Conservation (phyloP, 2,797 vertebrate genomes). For the Echeneis naucrates region DNA sequence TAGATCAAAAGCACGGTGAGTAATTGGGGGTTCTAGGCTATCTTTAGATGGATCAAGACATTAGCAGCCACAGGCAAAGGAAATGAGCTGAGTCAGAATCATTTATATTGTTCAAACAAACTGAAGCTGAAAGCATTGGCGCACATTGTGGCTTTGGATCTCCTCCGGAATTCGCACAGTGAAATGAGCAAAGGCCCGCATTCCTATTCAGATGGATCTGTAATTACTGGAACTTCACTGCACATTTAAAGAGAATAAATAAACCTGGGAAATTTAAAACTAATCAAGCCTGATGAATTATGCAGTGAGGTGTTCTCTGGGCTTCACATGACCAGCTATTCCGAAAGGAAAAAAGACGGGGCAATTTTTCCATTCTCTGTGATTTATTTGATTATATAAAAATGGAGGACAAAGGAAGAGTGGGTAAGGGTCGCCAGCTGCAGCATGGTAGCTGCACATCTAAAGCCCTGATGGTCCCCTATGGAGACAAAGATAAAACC, state of each 20-base stretch:
- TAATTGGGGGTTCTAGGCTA: constrained; percentile 77
- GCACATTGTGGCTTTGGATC: constrained; percentile 43
- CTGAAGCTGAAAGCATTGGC: constrained; percentile 74
- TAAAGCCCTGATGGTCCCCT: constrained; percentile 60
- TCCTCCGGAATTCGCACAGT: constrained; percentile 56
- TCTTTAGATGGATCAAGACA: constrained; percentile 78
- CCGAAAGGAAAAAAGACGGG: constrained; percentile 40
- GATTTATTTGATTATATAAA: constrained; percentile 87
- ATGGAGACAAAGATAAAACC: constrained; percentile 70
- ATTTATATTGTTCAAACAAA: constrained; percentile 82
- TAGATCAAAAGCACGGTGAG: constrained; percentile 72
- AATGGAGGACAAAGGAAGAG: constrained; percentile 76
- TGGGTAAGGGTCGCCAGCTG: constrained; percentile 73
- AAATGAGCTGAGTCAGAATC: constrained; percentile 78
- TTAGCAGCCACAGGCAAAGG: constrained; percentile 73
- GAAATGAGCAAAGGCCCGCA: constrained; percentile 60
- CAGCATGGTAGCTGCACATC: constrained; percentile 55
- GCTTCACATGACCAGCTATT: constrained; percentile 74
- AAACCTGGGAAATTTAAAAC: constrained; percentile 80
- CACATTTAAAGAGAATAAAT: constrained; percentile 76
- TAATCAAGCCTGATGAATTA: constrained; percentile 85
- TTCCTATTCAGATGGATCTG: constrained; percentile 54
- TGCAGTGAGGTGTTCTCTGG: constrained; percentile 71
- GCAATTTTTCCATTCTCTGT: constrained; percentile 71
- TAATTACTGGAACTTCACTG: constrained; percentile 58